Evolutionary conservation across 2,888 invertebrate genomes (phyloP), one percentile per base, ranked within the genome.

Genomic region (Vesta saturnalis): DNA sequence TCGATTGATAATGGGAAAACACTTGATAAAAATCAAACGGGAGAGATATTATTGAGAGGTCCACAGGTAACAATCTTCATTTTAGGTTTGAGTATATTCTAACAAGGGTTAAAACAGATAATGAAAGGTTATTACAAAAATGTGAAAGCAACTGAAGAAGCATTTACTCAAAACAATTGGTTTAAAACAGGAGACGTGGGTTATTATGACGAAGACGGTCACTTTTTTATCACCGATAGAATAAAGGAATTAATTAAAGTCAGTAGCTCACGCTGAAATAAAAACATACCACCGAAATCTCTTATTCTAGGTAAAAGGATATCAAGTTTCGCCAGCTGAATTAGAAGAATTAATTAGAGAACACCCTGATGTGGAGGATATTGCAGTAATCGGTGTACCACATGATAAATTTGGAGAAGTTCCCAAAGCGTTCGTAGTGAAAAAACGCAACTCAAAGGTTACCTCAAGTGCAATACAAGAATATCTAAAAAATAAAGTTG

Each of bases 261-360:
- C 23, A 23, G 23, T 23, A 23, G 3, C 4, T 23, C 23, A 23
- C 8, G 8, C 3, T 23, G 3, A 23, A 23, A 8, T 8, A 23
- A 23, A 23, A 23, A n/a, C n/a, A n/a, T n/a, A n/a, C n/a, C n/a
- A n/a, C n/a, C n/a, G n/a, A n/a, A n/a, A n/a, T n/a, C n/a, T n/a
- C n/a, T n/a, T n/a, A n/a, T 39, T n/a, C 8, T 39, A 67, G 67
- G 67, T 67, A 3, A 90, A 88, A 82, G 90, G 86, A 0, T 88
- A 85, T 77, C 88, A 94, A 89, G 95, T 95, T 1, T 89, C 95
- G 6, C 95, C 95, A 19, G 94, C 95, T 0, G 95, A 96, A 81
- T 81, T 96, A 18, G 95, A 96, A 82, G 89, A 86, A 60, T 77
- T 92, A 5, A 78, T 94, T 0, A 87, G 91, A 68, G 86, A 88